A percentile compares a stretch with the other conserved stretches of the same genome.
Evolutionary conservation across 1,140 invertebrate genomes (phyloP).

Genomic region (Atta colombica): DNA sequence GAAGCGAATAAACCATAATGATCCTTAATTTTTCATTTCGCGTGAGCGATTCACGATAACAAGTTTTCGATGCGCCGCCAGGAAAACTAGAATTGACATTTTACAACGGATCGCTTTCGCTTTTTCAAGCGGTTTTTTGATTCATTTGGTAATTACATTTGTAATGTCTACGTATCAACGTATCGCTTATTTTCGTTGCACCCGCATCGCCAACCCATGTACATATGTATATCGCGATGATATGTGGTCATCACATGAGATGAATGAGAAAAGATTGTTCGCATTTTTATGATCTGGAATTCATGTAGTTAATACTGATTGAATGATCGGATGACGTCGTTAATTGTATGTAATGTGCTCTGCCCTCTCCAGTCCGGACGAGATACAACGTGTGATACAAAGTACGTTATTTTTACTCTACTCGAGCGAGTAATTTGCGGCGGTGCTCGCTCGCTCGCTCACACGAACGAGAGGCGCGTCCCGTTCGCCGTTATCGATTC

Average conservation of each 20-base stretch:
- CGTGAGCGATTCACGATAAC: conserved; percentile 1
- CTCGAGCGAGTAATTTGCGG: conserved; percentile 61
- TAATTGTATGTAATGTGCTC: conserved; percentile 77
- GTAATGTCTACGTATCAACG: not conserved
- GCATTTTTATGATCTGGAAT: conserved; percentile 33
- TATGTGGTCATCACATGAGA: conserved; percentile 26
- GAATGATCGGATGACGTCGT: conserved; percentile 68
- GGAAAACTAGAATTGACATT: conserved; percentile 1
- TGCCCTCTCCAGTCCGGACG: conserved; percentile 82
- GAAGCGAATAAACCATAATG: conserved; percentile 1
- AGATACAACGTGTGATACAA: conserved; percentile 58
- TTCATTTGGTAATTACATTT: not conserved
- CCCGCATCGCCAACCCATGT: conserved; percentile 1
- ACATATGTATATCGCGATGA: conserved; percentile 35
- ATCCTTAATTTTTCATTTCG: conserved; percentile 35
- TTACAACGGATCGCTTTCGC: not conserved
- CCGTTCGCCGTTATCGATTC: conserved; percentile 76
- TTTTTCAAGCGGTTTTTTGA: conserved; percentile 4
- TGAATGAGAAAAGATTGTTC: conserved; percentile 40
- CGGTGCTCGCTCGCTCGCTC: conserved; percentile 26
- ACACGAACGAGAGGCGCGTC: conserved; percentile 76
- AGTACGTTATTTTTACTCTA: conserved; percentile 60
- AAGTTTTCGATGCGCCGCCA: not conserved
- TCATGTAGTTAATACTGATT: conserved; percentile 37
- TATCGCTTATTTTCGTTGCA: conserved; percentile 38